phyloP scores from a whole-genome alignment of 2,797 vertebrate genomes.

The Hoplostethus atlanticus region DNA sequence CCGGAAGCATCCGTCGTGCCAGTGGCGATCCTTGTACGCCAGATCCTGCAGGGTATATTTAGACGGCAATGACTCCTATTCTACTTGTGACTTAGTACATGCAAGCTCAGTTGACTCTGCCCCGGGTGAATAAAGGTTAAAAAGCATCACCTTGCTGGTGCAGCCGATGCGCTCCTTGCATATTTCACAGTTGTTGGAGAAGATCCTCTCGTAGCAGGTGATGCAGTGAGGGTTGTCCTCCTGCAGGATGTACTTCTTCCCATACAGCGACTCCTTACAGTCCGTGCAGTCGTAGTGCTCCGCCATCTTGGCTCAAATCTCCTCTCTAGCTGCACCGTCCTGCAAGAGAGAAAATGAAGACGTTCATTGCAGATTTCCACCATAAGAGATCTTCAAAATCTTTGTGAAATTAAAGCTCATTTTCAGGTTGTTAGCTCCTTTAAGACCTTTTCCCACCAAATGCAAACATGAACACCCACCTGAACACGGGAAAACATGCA shows the following conservation, averaged over 20 bases:
- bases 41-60: constrained; percentile 86
- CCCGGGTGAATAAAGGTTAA: neutral
- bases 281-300: constrained; percentile 92
- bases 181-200: constrained; percentile 91
- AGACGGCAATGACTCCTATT: too few relatives aligned
- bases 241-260: constrained; percentile 92
- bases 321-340: constrained; percentile 31
- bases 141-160: constrained; percentile 91
- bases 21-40: constrained; percentile 94
- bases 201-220: constrained; percentile 92
- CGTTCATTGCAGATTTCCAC: too few relatives aligned
- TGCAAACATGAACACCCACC: too few relatives aligned
- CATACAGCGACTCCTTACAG: constrained; percentile 91
- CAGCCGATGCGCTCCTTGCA: constrained; percentile 92
- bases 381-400: too few relatives aligned
- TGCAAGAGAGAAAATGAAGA: neutral
- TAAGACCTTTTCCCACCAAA: too few relatives aligned
- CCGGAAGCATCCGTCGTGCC: constrained; percentile 94
- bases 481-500: neutral
- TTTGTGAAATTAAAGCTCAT: too few relatives aligned
- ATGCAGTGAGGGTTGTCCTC: constrained; percentile 93
- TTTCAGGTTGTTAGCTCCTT: too few relatives aligned
- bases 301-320: constrained; percentile 81
- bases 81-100: neutral
- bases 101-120: neutral